Percentiles rank a stretch among this genome's conserved stretches.
phyloP scores from a whole-genome alignment of 2,888 invertebrate species.

The Rhodophaea formosa region DNA sequence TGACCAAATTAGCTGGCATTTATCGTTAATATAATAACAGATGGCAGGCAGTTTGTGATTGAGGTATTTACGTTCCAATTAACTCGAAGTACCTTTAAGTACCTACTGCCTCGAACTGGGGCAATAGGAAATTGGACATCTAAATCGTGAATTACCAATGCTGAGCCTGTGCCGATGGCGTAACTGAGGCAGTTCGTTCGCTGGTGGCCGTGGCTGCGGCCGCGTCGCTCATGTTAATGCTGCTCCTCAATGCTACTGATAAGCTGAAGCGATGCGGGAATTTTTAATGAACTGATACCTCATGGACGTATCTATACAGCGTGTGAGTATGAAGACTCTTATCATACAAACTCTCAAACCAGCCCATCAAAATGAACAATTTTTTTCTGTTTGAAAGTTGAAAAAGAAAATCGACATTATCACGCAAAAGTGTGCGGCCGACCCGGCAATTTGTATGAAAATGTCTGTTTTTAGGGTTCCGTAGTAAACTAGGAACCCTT shows the following conservation, averaged over 20 bases:
- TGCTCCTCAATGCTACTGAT: constrained; percentile 38
- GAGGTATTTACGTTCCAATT: not conserved
- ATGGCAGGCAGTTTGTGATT: not conserved
- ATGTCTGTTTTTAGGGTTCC: too few relatives aligned
- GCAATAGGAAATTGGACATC: constrained; percentile 9
- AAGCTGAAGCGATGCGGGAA: constrained; percentile 30
- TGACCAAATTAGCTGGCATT: not conserved
- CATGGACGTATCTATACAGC: not conserved
- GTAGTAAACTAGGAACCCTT: too few relatives aligned
- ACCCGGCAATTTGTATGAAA: too few relatives aligned
- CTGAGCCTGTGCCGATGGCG: not conserved
- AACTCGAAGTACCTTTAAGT: not conserved
- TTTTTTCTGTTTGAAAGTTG: too few relatives aligned
- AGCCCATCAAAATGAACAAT: too few relatives aligned
- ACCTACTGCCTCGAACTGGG: not conserved
- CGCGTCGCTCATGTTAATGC: constrained; percentile 57
- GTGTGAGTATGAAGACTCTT: too few relatives aligned
- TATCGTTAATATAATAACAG: not conserved
- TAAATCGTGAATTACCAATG: constrained; percentile 9
- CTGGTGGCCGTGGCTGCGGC: constrained; percentile 50
- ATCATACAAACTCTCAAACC: too few relatives aligned
- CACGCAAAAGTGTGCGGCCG: too few relatives aligned
- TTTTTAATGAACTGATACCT: constrained; percentile 27
- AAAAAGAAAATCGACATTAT: too few relatives aligned
- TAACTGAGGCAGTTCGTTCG: constrained; percentile 18